Evolutionary conservation across 2,797 vertebrate genomes (phyloP).

Genomic region (Coregonus ussuriensis): DNA sequence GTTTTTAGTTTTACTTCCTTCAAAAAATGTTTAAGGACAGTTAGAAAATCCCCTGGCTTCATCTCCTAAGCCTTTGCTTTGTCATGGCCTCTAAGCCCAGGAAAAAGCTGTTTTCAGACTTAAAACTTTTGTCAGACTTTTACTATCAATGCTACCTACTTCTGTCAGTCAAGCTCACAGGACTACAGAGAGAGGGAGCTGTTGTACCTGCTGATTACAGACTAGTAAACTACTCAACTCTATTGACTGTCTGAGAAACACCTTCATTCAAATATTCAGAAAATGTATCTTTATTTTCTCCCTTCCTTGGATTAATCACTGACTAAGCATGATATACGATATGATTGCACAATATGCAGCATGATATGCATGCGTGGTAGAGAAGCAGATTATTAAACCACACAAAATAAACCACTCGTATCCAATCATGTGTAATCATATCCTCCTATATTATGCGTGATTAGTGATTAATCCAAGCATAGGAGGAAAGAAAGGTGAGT

Average conservation of each 20-base stretch:
- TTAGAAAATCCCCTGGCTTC: background rate
- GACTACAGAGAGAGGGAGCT: background rate
- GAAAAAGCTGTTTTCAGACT: background rate
- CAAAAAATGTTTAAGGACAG: background rate
- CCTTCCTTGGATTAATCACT: background rate
- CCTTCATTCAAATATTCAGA: background rate
- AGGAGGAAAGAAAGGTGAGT: background rate
- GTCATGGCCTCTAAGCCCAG: conserved; percentile 1
- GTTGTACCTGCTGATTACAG: conserved; percentile 18
- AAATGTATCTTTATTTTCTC: conserved; percentile 4
- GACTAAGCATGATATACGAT: background rate
- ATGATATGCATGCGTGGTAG: background rate
- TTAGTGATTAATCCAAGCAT: background rate
- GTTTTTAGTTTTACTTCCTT: conserved; percentile 3
- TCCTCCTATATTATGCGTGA: background rate
- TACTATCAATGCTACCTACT: background rate
- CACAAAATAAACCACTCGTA: background rate
- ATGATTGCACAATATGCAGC: background rate
- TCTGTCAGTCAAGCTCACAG: conserved; percentile 18
- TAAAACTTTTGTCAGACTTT: conserved; percentile 15
- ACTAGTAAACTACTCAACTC: background rate
- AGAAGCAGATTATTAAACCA: background rate
- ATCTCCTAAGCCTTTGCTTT: conserved; percentile 1
- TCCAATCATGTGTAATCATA: background rate
- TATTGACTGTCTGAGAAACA: background rate